Percentiles rank a stretch among this genome's conserved stretches.
Conservation (phyloP, 1,140 invertebrate species). For the Drosophila nannoptera region DNA sequence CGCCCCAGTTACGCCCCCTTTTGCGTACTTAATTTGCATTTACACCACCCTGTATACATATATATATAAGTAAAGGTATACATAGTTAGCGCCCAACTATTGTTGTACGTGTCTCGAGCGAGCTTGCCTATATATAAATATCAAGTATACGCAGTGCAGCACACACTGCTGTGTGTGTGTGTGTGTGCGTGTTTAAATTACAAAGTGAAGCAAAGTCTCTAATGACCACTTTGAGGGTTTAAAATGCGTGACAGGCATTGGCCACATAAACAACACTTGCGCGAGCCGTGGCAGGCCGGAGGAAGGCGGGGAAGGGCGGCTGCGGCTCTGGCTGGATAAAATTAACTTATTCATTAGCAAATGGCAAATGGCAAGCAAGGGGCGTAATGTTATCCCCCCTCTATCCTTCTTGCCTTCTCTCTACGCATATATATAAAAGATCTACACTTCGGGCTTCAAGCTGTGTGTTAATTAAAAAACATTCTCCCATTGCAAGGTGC, state of each 20-base stretch:
- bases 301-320: no score
- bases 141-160: constrained; percentile 68
- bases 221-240: constrained; percentile 76
- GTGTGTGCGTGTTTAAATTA: constrained; percentile 41
- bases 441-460: constrained; percentile 16
- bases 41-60: constrained; percentile 42
- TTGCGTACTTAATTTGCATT: constrained; percentile 68
- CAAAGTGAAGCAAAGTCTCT: constrained; percentile 70
- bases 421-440: neutral
- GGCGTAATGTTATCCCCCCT: constrained; percentile 11
- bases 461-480: constrained; percentile 46
- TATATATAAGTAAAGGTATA: constrained; percentile 12
- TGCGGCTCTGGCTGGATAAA: constrained; percentile 37
- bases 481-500: constrained; percentile 65
- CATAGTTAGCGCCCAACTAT: constrained; percentile 48
- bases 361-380: constrained; percentile 53
- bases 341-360: constrained; percentile 77
- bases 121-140: constrained; percentile 56
- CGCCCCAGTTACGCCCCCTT: constrained; percentile 27
- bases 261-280: constrained; percentile 65
- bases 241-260: constrained; percentile 72
- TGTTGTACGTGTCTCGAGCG: constrained; percentile 50
- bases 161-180: constrained; percentile 17
- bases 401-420: neutral
- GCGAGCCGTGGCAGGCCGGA: neutral